A percentile compares a stretch with the other conserved stretches of the same genome.
phyloP scores from a whole-genome alignment of 1,140 invertebrate species.

The Habropoda laboriosa region DNA sequence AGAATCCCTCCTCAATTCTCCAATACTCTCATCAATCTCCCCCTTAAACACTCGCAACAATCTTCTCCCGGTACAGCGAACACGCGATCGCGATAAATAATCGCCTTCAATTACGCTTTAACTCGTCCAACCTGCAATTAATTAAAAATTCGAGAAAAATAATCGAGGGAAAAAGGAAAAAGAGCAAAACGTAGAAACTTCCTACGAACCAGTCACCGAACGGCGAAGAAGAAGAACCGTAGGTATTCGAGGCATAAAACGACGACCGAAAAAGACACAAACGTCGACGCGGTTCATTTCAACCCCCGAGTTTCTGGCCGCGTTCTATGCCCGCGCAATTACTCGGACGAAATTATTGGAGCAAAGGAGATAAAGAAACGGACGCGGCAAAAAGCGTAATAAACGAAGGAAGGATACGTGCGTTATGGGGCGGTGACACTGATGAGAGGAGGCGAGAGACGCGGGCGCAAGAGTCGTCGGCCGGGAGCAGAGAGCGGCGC shows the following conservation, averaged over 20 bases:
- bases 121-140: too few species aligned
- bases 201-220: too few species aligned
- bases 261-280: not conserved
- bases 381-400: constrained; percentile 34
- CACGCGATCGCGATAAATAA: not conserved
- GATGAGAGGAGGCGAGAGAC: constrained; percentile 16
- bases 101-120: not conserved
- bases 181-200: too few species aligned
- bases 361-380: too few species aligned
- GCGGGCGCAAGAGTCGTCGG: constrained; percentile 1
- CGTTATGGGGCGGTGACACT: constrained; percentile 52
- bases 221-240: too few species aligned
- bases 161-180: too few species aligned
- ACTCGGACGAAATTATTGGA: not conserved
- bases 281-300: not conserved
- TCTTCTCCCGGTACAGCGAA: not conserved
- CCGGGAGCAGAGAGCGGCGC: constrained; percentile 53
- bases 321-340: not conserved
- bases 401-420: constrained; percentile 27
- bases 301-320: not conserved
- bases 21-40: not conserved
- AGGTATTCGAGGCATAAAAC: too few species aligned
- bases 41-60: not conserved
- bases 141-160: too few species aligned
- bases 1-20: too few species aligned